A percentile compares a stretch with the other conserved stretches of the same genome.
These are phyloP conservation scores for Cheilosia soror DNA, from an alignment of 2,888 invertebrate species.

Conservation along the genomic window DNA sequence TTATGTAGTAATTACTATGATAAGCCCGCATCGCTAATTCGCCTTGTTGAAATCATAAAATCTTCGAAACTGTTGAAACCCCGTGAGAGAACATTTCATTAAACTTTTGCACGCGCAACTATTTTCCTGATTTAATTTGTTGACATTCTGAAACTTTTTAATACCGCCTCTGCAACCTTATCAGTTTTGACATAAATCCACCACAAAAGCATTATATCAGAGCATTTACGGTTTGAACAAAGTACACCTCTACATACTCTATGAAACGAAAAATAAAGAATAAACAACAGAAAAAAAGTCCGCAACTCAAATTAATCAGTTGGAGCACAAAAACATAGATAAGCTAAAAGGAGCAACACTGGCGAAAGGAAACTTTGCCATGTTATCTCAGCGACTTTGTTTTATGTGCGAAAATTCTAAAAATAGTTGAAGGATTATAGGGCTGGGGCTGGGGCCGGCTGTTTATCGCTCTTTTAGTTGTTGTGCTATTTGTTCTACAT, in stretches of 20 bases:
- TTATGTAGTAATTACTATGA: too few relatives aligned
- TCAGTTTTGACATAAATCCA: slow-evolving; percentile 27
- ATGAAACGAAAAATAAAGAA: background rate
- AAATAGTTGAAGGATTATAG: slow-evolving; percentile 32
- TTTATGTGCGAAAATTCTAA: slow-evolving; percentile 14
- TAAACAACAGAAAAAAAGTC: background rate
- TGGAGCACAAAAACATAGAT: slow-evolving; percentile 18
- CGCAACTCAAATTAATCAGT: slow-evolving; percentile 41
- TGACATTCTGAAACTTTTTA: slow-evolving; percentile 33
- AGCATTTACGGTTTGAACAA: slow-evolving; percentile 2
- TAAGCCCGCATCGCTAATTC: too few relatives aligned
- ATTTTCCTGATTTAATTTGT: background rate
- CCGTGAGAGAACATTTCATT: background rate
- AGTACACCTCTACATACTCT: background rate
- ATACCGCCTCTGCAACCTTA: slow-evolving; percentile 11
- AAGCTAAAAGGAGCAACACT: slow-evolving; percentile 24
- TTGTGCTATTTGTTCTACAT: slow-evolving; percentile 7
- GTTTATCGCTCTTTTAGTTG: slow-evolving; percentile 30
- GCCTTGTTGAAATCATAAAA: too few relatives aligned
- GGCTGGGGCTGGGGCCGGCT: background rate
- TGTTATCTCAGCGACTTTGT: slow-evolving; percentile 14
- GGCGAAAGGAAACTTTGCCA: slow-evolving; percentile 23
- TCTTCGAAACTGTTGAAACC: background rate
- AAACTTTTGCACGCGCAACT: background rate
- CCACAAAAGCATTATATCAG: slow-evolving; percentile 32